These are phyloP conservation scores for Australoheros facetus DNA, from an alignment of 2,797 vertebrate genomes.

Conservation along the genomic window DNA sequence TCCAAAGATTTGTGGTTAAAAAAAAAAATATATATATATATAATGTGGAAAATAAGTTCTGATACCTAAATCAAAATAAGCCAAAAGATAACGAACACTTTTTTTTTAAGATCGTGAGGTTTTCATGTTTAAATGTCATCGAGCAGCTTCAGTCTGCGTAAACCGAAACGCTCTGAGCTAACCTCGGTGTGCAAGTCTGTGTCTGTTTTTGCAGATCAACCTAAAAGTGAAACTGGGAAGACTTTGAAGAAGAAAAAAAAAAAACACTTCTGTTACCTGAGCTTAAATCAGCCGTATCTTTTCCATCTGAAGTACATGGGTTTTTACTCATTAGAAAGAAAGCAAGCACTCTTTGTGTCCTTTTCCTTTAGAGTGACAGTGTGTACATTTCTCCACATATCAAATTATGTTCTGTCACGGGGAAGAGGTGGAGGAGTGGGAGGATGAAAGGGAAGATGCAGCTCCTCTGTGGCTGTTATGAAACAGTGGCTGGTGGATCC, in stretches of 20 bases:
- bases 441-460: conserved; percentile 36
- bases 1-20: not conserved
- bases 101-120: not conserved
- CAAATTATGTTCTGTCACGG: conserved; percentile 30
- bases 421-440: conserved; percentile 31
- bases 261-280: not conserved
- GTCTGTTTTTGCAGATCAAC: conserved; percentile 39
- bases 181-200: not conserved
- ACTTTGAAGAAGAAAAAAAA: conserved; percentile 12
- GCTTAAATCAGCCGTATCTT: conserved; percentile 18
- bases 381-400: conserved; percentile 24
- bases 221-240: conserved; percentile 13
- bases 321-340: conserved; percentile 19
- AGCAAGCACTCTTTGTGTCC: conserved; percentile 3
- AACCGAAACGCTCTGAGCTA: not conserved
- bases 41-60: too few species aligned
- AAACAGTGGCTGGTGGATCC: conserved; percentile 40
- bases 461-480: conserved; percentile 27
- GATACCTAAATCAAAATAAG: not conserved
- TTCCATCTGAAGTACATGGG: not conserved
- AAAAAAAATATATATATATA: too few species aligned
- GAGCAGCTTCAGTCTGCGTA: not conserved
- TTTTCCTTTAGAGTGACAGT: conserved; percentile 19
- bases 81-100: not conserved
- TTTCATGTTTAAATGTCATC: not conserved